Evolutionary conservation across 2,888 invertebrate genomes (phyloP), one percentile per base, ranked within the genome.

Genomic region (Erynnis tages): DNA sequence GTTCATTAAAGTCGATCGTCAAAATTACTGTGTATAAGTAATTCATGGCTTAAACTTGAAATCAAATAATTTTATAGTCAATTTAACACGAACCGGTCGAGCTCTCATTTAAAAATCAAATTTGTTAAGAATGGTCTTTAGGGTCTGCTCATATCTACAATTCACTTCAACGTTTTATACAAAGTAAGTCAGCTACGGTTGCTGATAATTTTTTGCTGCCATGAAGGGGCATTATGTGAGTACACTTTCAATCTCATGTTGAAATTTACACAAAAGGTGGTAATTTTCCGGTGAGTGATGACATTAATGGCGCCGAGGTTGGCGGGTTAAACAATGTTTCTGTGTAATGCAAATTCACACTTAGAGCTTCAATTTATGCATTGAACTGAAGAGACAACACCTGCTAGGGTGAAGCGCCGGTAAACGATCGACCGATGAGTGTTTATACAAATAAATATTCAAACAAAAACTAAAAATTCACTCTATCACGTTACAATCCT

Each of bases 211-310:
- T 66, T 70, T 71, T 67, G 71, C 68, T 66, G 71, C 72, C 72
- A 69, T 73, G 76, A 74, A 73, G 67, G 63, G 59, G 70, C 63
- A 67, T 64, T 65, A 66, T 63, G 67, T 61, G 65, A 64, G 66
- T 71, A 69, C 72, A 78, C 79, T 81, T 79, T 83, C 76, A 76
- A 81, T 83, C 65, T 77, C 64, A 64, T 70, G 82, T 85, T 82
- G 73, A 84, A 82, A 83, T 84, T 80, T 79, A 79, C 76, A 79
- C 78, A 79, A 79, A 82, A 82, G 79, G 73, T 76, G 79, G 79
- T 76, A 81, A 89, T 89, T 87, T 88, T 87, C 80, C 83, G 84
- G 71, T 59, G 67, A 63, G 67, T 82, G 86, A 80, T 78, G 79
- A 80, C 79, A 83, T 79, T 88, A 88, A 88, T 83, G 73, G 78